Base-by-base conservation (phyloP, 1,140 invertebrate species). In the Sinella curviseta region DNA sequence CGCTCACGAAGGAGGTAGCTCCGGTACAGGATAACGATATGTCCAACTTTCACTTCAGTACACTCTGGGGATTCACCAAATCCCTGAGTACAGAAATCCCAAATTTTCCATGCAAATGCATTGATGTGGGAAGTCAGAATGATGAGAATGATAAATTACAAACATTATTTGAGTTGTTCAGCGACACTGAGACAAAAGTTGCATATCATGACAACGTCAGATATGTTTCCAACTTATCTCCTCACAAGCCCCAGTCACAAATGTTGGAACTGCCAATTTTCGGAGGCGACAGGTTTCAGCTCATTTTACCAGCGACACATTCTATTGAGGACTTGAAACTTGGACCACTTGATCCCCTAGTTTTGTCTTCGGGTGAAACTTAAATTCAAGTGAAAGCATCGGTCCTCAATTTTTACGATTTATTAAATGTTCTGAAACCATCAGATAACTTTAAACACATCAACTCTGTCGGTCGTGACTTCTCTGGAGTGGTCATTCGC, bases 301-400 rank as follows among this genome's bases (percentile, higher is more conserved):
- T 70, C 8, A 33, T 70, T 33, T 24, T 70, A 30, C 65, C 65
- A 33, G 65, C 30, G 31, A 31, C 65, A 16, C 30, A 33, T 4
- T 30, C 65, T 14, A 70, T 70, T 24, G 4, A 30, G 8, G 65
- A 70, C 24, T 24, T 70, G 8, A 1, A 70, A 33, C 31, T 70
- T 70, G 65, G 26, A 33, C 65, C 3, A 4, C 30, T 70, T 4
- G 65, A 70, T 12, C 14, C 65, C 14, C 8, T 12, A 12, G 30
- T 4, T 1, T 70, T 70, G 65, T 4, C 8, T 2, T 1, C 3
- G 12, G n/a, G 31, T 30, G 35, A 75, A 17, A 24, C 39, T 39
- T 31, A 75, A 75, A 30, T 75, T 48, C 74, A 54, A 28, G 26
- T 75, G 3, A 36, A 75, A 26, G 34, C 36, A 24, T 75, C 74